phyloP scores from a whole-genome alignment of 2,797 vertebrate genomes.

The Argya squamiceps region DNA sequence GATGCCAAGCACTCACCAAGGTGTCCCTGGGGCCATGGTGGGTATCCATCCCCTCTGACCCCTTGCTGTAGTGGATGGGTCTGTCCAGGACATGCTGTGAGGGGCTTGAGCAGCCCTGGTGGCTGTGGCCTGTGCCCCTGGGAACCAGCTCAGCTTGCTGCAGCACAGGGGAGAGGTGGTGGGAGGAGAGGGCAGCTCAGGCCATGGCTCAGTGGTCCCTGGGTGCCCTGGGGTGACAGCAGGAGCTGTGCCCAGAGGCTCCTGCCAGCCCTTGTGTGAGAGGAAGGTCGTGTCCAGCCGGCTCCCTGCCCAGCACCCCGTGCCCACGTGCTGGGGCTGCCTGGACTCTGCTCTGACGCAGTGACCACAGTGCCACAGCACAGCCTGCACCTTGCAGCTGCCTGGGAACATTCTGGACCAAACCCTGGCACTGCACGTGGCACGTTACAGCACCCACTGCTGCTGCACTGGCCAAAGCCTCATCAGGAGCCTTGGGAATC shows the following conservation, averaged over 20 bases:
- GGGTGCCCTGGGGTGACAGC: not conserved
- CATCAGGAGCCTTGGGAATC: rapidly evolving
- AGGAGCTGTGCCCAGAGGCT: not conserved
- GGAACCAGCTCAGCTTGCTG: not conserved
- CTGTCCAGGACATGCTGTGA: rapidly evolving
- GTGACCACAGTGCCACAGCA: rapidly evolving
- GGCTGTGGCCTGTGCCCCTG: rapidly evolving
- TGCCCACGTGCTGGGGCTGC: not conserved
- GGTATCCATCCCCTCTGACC: not conserved
- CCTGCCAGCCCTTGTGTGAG: not conserved
- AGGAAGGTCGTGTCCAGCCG: rapidly evolving
- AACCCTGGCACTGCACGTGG: rapidly evolving
- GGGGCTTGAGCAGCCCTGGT: rapidly evolving
- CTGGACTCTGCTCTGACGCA: constrained; percentile 9
- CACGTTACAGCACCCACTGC: rapidly evolving
- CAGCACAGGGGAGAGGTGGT: rapidly evolving
- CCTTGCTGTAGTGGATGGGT: rapidly evolving
- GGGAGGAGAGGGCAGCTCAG: not conserved
- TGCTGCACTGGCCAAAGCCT: rapidly evolving
- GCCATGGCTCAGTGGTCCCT: rapidly evolving
- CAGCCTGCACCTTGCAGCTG: not conserved
- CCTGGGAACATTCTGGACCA: constrained; percentile 7
- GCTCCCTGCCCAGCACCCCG: rapidly evolving
- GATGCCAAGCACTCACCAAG: rapidly evolving
- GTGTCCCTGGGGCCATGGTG: not conserved